Conservation (phyloP, 2,113 vertebrate species). For the Holacanthus passer region DNA sequence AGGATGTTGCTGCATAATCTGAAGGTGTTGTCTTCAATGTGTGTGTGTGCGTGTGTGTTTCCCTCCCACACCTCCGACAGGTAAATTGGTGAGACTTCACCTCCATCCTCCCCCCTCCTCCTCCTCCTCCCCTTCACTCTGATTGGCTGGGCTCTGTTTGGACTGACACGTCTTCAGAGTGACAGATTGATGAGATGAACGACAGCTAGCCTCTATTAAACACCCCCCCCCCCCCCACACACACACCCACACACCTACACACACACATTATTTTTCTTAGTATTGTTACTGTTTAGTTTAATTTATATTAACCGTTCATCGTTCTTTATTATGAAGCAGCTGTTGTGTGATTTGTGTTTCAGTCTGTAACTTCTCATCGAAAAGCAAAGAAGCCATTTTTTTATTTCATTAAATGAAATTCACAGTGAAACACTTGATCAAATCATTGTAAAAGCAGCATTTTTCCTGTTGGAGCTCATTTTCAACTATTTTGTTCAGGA, state of each 20-base stretch:
- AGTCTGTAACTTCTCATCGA: too few relatives aligned
- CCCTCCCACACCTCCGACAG: conserved; percentile 41
- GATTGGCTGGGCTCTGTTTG: conserved; percentile 64
- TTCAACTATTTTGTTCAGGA: too few relatives aligned
- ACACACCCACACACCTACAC: neutral
- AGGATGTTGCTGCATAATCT: conserved; percentile 1
- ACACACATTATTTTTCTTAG: too few relatives aligned
- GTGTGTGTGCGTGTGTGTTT: conserved; percentile 29
- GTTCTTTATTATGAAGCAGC: too few relatives aligned
- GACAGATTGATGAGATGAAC: conserved; percentile 53
- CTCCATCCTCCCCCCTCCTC: neutral
- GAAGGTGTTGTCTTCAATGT: neutral
- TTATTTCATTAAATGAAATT: too few relatives aligned
- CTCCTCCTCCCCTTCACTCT: neutral
- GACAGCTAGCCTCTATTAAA: neutral
- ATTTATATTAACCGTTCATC: too few relatives aligned
- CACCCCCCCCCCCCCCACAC: conserved; percentile 6
- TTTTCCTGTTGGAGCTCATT: too few relatives aligned
- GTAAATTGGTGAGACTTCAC: conserved; percentile 66
- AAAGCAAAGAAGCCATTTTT: too few relatives aligned
- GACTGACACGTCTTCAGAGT: conserved; percentile 58
- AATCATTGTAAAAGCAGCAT: too few relatives aligned
- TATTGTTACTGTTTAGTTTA: too few relatives aligned
- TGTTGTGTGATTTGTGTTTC: too few relatives aligned
- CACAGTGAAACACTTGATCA: too few relatives aligned